Conservation (phyloP, 2,113 vertebrate species). For the Pycnonotus jocosus region DNA sequence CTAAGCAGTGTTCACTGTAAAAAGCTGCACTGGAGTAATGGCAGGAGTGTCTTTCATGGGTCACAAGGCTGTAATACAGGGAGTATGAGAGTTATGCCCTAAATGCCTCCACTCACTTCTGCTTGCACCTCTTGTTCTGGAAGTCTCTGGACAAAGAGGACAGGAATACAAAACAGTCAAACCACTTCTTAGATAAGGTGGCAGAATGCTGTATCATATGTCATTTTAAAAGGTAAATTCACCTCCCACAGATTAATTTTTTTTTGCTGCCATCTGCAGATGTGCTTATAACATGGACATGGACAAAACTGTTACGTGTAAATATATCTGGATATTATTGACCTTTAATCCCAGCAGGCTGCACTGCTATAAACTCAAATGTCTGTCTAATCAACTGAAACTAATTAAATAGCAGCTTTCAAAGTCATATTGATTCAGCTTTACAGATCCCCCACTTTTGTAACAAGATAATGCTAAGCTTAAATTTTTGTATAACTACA, state of each 20-base stretch:
- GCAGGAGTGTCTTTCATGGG: neutral
- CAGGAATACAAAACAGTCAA: neutral
- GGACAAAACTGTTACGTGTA: neutral
- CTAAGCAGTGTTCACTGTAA: neutral
- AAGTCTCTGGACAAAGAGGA: neutral
- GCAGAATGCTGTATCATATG: neutral
- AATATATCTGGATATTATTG: neutral
- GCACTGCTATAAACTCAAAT: neutral
- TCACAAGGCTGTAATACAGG: neutral
- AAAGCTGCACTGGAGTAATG: neutral
- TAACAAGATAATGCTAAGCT: neutral
- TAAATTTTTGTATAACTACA: neutral
- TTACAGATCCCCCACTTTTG: neutral
- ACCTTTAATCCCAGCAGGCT: neutral
- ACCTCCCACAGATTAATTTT: neutral
- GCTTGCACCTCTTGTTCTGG: neutral
- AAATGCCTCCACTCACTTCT: accelerated
- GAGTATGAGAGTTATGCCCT: neutral
- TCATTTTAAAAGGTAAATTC: neutral
- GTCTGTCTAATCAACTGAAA: neutral
- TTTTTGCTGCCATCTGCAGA: neutral
- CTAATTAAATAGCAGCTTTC: neutral
- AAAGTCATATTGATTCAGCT: neutral
- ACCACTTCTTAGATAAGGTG: neutral
- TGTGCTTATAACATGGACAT: neutral